A percentile compares a stretch with the other conserved stretches of the same genome.
Conservation (phyloP, 1,140 invertebrate genomes). For the Danaus plexippus region DNA sequence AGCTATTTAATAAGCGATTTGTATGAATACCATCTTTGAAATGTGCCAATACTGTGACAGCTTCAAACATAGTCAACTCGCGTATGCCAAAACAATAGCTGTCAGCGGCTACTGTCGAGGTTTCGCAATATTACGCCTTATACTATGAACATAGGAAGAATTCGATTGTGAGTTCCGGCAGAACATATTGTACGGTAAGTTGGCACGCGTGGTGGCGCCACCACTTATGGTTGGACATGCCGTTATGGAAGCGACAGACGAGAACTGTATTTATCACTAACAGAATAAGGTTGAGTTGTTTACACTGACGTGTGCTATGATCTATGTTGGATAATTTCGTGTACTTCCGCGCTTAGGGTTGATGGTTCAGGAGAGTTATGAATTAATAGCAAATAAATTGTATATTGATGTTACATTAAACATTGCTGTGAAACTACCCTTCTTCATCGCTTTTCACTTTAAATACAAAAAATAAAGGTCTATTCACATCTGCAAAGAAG, state of each 20-base stretch:
- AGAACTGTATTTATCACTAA: conserved; percentile 15
- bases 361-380: neutral
- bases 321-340: conserved; percentile 4
- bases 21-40: conserved; percentile 46
- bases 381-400: too few species aligned
- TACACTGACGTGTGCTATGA: conserved; percentile 2
- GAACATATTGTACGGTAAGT: neutral
- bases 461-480: too few species aligned
- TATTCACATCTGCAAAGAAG: too few species aligned
- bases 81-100: conserved; percentile 32
- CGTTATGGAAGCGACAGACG: conserved; percentile 14
- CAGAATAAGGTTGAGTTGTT: conserved; percentile 3
- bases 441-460: too few species aligned
- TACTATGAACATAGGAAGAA: too few species aligned
- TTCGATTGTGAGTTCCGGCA: too few species aligned
- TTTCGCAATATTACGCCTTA: too few species aligned
- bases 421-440: too few species aligned
- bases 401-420: too few species aligned
- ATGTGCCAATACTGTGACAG: conserved; percentile 47
- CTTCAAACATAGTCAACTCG: conserved; percentile 35
- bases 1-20: conserved; percentile 46
- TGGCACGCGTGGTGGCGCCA: conserved; percentile 30
- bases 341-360: conserved; percentile 2
- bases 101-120: too few species aligned
- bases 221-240: conserved; percentile 26